Base-by-base conservation (phyloP, 2,113 vertebrate species). In the Lynx canadensis region DNA sequence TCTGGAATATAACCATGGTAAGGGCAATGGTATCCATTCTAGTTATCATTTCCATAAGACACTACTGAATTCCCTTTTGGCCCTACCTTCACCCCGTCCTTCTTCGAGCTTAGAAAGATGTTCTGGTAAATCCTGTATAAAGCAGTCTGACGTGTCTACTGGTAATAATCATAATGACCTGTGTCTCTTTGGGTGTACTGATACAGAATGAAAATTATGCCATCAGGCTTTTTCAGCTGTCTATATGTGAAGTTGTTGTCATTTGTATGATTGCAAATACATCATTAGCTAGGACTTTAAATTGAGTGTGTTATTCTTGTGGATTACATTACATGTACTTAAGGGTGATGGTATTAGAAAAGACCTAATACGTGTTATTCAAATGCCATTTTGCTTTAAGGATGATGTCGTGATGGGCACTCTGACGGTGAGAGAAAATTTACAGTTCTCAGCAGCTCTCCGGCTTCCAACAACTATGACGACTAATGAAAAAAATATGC, bases 351-450 rank as follows among this genome's bases (percentile, higher is more conserved):
- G 4, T 52, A 25, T 25, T 69, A 60, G 63, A 91, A 79, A 93
- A 87, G 36, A 85, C 8, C 66, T 66, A 11, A 8, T 15, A 4
- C 41, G 23, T 88, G 4, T 52, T 66, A 41, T 48, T 91, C 66
- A 95, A 94, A 97, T 93, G 38, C 18, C 33, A 0, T 84, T 74
- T 96, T 95, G 10, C 45, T 69, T 94, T 16, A 76, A 99, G 99
- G 99, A 99, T 78, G 99, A 99, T 84, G 99, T 99, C 11, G 99
- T 99, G 93, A 99, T 99, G 99, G 99, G 99, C 33, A 99, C 99
- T 2, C 97, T 99, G 98, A 99, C 99, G 0, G 99, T 99, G 69
- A 99, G 99, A 98, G 99, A 99, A 98, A 99, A 99, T 78, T 95
- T 99, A 23, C 98, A 99, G 83, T 99, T 99, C 97, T 99, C 99